Base-by-base conservation (phyloP, 2,797 vertebrate species). In the Anguilla pacifica region DNA sequence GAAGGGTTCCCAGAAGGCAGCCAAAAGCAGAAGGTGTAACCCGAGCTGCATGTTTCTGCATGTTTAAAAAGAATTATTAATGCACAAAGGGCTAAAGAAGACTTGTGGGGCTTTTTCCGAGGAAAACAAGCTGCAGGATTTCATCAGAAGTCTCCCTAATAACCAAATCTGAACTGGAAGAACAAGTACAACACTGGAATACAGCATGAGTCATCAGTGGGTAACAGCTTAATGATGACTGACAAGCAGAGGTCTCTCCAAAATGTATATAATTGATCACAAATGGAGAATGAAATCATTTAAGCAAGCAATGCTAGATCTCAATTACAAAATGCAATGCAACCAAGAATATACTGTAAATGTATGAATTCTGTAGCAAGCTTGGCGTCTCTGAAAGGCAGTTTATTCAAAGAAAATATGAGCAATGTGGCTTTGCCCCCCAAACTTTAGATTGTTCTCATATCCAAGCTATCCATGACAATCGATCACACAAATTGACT, bases 1-100 rank as follows among this genome's bases (percentile, higher is more conserved):
- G n/a, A 83, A 17, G 28, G 28, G n/a, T 59, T 35, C 28, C 53
- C 51, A 51, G 11, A 84, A 84, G 53, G 28, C 53, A 84, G 83
- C 53, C n/a, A n/a, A n/a, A 7, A 31, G 83, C 13, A 55, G 25
- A 15, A 28, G 49, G 82, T 17, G 25, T n/a, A 83, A 83, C 55
- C 79, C 22, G 81, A 83, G 81, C 81, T 83, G 25, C 43, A n/a
- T 53, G 81, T 51, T 53, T 53, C 81, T 53, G 77, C 77, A 81
- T 81, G 35, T 53, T 53, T 83, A 0, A 28, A 51, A 2, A 83
- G 25, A 4, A 51, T 53, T 49, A 53, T n/a, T 83, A n/a, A 53
- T n/a, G 5, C 46, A 53, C 17, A 9, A 83, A 83, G 11, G 13
- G 25, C 25, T 22, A 2, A 49, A 53, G 17, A 25, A 82, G 19